Evolutionary conservation across 2,888 invertebrate genomes (phyloP).

Genomic region (Orchesellides sinensis): DNA sequence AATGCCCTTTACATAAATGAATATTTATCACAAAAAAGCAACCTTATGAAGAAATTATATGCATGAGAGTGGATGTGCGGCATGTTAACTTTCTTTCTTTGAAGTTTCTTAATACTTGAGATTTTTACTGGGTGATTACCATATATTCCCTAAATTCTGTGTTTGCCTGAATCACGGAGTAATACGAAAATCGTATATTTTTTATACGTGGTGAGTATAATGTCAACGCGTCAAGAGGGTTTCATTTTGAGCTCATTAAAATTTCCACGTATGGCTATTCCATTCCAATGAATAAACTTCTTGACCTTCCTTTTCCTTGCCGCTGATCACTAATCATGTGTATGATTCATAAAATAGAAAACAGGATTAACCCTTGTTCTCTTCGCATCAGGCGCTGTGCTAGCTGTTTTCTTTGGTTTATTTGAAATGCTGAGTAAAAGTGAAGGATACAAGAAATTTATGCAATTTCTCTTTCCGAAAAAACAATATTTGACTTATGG

Average conservation of each 20-base stretch:
- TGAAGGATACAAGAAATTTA: slow-evolving; percentile 32
- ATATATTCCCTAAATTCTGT: slow-evolving; percentile 62
- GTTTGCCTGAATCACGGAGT: slow-evolving; percentile 42
- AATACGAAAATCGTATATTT: neutral
- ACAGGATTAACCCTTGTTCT: too few relatives aligned
- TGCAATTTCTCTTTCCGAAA: slow-evolving; percentile 41
- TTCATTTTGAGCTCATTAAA: slow-evolving; percentile 50
- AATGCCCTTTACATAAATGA: slow-evolving; percentile 53
- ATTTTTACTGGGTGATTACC: slow-evolving; percentile 6
- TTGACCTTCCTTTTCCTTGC: slow-evolving; percentile 6
- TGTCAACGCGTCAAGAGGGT: slow-evolving; percentile 50
- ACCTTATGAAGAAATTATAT: too few relatives aligned
- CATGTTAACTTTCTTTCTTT: slow-evolving; percentile 44
- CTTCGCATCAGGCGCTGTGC: too few relatives aligned
- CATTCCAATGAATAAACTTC: neutral
- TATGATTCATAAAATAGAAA: too few relatives aligned
- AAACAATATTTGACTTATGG: slow-evolving; percentile 46
- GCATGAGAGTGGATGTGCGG: too few relatives aligned
- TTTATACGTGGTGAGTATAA: neutral
- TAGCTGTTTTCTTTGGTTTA: too few relatives aligned
- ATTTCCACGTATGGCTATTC: slow-evolving; percentile 33
- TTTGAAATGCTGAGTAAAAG: slow-evolving; percentile 18
- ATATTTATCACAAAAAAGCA: slow-evolving; percentile 57
- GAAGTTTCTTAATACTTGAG: slow-evolving; percentile 34
- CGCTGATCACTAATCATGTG: neutral